Conservation (phyloP, 2,113 vertebrate genomes). For the Larimichthys polyactis region DNA sequence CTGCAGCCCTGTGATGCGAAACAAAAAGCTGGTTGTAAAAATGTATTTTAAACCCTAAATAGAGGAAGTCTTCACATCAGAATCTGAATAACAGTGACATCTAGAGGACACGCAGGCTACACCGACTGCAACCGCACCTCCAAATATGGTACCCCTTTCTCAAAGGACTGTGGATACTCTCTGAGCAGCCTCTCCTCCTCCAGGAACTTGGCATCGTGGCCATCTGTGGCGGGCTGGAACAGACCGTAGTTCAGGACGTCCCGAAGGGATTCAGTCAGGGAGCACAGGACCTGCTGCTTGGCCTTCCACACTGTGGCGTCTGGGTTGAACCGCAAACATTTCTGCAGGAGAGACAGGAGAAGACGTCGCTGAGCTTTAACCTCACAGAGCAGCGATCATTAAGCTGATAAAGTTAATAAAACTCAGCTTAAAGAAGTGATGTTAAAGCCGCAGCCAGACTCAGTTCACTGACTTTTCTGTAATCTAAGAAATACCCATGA, state of each 20-base stretch:
- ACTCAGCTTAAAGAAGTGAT: neutral
- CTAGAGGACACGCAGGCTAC: constrained; percentile 23
- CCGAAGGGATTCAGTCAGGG: constrained; percentile 91
- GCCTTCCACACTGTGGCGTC: constrained; percentile 94
- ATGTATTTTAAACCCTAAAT: no score
- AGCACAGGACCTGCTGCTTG: constrained; percentile 94
- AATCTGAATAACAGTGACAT: constrained; percentile 30
- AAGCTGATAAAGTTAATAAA: no score
- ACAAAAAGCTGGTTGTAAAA: neutral
- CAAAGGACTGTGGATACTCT: constrained; percentile 95
- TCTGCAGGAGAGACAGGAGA: constrained; percentile 77
- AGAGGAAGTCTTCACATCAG: no score
- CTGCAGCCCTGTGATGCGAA: neutral
- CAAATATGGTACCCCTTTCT: constrained; percentile 94
- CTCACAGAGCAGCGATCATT: no score
- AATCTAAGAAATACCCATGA: neutral
- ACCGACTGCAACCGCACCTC: constrained; percentile 81
- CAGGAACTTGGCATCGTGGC: constrained; percentile 93
- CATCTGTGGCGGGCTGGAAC: constrained; percentile 93
- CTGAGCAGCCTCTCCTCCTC: constrained; percentile 91
- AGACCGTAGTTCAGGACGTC: constrained; percentile 95
- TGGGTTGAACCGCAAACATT: constrained; percentile 93
- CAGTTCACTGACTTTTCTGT: neutral
- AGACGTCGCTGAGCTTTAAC: neutral
- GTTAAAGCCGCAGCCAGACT: neutral